Evolutionary conservation across 2,888 invertebrate species (phyloP).

Genomic region (Eupithecia dodoneata): DNA sequence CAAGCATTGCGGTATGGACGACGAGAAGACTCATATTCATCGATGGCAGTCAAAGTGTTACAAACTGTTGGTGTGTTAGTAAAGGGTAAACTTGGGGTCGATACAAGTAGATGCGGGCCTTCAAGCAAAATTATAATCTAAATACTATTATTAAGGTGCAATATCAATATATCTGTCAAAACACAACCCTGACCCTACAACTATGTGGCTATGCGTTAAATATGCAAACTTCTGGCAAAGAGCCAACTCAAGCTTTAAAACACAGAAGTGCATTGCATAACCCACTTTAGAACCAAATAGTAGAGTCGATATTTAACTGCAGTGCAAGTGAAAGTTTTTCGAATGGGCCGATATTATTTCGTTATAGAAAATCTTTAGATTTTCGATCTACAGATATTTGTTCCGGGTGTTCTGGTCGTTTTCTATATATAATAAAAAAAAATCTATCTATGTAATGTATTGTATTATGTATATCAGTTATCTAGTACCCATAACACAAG

Average conservation of each 20-base stretch:
- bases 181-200: conserved; percentile 4
- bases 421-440: too few species aligned
- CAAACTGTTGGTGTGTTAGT: too few species aligned
- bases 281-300: not conserved
- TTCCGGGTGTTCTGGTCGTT: too few species aligned
- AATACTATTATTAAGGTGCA: not conserved
- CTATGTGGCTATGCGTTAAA: not conserved
- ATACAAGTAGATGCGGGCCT: not conserved
- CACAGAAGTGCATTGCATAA: conserved; percentile 14
- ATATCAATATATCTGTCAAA: conserved; percentile 3
- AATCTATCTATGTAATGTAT: too few species aligned
- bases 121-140: not conserved
- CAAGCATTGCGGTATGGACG: too few species aligned
- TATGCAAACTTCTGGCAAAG: conserved; percentile 20
- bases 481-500: too few species aligned
- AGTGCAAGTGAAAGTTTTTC: conserved; percentile 26
- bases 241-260: conserved; percentile 14
- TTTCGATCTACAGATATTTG: too few species aligned
- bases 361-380: not conserved
- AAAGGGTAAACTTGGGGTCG: not conserved
- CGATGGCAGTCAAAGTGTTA: too few species aligned
- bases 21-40: too few species aligned
- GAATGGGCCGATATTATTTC: not conserved
- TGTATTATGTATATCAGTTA: too few species aligned
- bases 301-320: conserved; percentile 24